Conservation (phyloP, 1,140 invertebrate species). For the Philopotamus ludificatus region DNA sequence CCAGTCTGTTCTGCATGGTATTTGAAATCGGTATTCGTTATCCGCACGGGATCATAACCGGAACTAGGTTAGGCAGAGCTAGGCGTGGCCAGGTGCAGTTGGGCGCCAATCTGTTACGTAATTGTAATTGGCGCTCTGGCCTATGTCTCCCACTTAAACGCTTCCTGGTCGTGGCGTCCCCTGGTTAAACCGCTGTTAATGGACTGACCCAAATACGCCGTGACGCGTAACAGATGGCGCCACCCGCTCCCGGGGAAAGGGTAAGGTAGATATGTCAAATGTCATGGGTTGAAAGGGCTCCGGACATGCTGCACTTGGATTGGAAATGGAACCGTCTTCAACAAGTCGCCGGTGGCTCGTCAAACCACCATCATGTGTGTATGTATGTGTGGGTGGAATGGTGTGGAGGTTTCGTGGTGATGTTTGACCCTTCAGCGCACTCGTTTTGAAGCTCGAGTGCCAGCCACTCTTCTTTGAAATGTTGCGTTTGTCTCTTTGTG, state of each 20-base stretch:
- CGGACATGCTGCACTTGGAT: background rate
- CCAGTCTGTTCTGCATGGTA: no score
- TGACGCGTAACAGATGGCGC: slow-evolving; percentile 17
- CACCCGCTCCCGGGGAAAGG: background rate
- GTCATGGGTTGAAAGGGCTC: background rate
- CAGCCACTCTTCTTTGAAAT: no score
- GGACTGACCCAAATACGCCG: slow-evolving; percentile 22
- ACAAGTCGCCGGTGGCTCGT: background rate
- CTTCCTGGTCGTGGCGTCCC: background rate
- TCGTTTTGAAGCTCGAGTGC: no score
- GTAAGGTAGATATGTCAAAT: background rate
- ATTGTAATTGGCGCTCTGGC: background rate
- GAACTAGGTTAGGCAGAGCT: no score
- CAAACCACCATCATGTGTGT: background rate
- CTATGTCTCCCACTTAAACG: background rate
- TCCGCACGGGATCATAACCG: no score
- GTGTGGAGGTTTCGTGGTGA: background rate
- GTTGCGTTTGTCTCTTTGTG: no score
- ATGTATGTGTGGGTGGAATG: background rate
- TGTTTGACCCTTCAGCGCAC: background rate
- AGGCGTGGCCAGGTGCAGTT: background rate
- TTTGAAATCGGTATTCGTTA: no score
- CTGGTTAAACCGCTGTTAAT: slow-evolving; percentile 14
- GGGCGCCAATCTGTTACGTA: background rate
- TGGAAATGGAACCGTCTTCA: no score